Conservation (phyloP, 92 coral and sea anemone species). For the Parazoanthus swiftii region DNA sequence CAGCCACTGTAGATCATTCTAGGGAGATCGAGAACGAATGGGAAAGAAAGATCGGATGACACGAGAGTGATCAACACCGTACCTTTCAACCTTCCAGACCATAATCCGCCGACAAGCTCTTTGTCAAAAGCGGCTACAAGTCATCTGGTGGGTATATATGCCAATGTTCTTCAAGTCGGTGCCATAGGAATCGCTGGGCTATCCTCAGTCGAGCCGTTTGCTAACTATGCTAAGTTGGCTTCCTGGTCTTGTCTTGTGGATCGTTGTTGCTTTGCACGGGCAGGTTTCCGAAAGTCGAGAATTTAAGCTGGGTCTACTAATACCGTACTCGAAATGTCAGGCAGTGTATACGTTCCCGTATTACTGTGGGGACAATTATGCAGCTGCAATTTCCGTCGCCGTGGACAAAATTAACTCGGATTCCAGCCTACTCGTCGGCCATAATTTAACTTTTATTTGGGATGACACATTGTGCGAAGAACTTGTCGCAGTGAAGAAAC, state of each 20-base stretch:
- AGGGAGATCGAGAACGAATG: neutral
- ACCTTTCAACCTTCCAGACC: conserved; percentile 27
- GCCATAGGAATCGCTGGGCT: neutral
- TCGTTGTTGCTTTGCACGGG: conserved; percentile 24
- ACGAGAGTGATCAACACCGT: conserved; percentile 16
- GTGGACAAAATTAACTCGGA: conserved; percentile 76
- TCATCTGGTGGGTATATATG: neutral
- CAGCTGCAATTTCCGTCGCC: conserved; percentile 89
- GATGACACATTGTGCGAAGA: conserved; percentile 72
- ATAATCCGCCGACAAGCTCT: conserved; percentile 27
- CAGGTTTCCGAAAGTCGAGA: conserved; percentile 55
- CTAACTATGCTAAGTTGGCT: conserved; percentile 27
- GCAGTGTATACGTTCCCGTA: conserved; percentile 33
- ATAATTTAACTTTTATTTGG: conserved; percentile 86
- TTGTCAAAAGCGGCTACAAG: conserved; percentile 4
- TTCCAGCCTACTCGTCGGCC: conserved; percentile 75
- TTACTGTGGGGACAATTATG: conserved; percentile 65
- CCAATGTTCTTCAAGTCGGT: conserved; percentile 22
- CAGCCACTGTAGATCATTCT: neutral
- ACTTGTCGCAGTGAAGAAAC: conserved; percentile 62
- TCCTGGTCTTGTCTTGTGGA: conserved; percentile 6
- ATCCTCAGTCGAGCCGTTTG: neutral
- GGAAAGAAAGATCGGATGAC: conserved; percentile 1
- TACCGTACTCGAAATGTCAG: conserved; percentile 64
- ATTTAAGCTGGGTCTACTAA: conserved; percentile 74